Evolutionary conservation across 2,797 vertebrate species (phyloP), one percentile per base, ranked within the genome.

Genomic region (Saxicola maurus): DNA sequence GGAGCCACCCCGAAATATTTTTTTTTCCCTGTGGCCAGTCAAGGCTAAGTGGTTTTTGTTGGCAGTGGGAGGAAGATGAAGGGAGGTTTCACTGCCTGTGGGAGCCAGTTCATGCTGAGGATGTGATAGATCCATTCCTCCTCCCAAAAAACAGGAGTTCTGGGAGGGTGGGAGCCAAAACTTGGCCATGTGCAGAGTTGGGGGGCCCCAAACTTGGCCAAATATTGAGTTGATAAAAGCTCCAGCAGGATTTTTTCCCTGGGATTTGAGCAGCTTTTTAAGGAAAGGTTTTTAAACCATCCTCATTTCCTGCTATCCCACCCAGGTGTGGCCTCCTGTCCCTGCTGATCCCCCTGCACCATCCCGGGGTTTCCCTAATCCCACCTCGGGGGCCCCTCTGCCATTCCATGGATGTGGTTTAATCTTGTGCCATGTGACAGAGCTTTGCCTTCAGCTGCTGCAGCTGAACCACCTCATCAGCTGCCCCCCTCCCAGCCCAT

Each of bases 31-130:
- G 37, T 2, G 17, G 15, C 12, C 1, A 1, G 25, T 56, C 49
- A 55, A 69, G 82, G 57, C 37, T 73, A 42, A 92, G 43, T 7
- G 77, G 31, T 90, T 95, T 92, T 80, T 75, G 65, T 93, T 95
- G 95, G 94, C 71, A 1, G 40, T 7, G 18, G 14, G 64, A 74
- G 69, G 75, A 49, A 31, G 76, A 46, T 7, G 19, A 67, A 76
- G 65, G 4, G 13, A 49, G 59, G 31, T 46, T 65, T 81, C 60
- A 4, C 28, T 73, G 60, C 9, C 37, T 0, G 0, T 7, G 35
- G 62, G 55, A 86, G 55, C 55, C 17, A 10, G 17, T 12, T 51
- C 17, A 3, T 11, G 83, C 89, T 71, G 21, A 3, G 17, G 30
- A 75, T 33, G 1, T 5, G 30, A 1, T 7, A 10, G 23, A 68